Evolutionary conservation across 2,113 vertebrate genomes (phyloP), one percentile per base, ranked within the genome.

Genomic region (Apistogramma diplotaenia): DNA sequence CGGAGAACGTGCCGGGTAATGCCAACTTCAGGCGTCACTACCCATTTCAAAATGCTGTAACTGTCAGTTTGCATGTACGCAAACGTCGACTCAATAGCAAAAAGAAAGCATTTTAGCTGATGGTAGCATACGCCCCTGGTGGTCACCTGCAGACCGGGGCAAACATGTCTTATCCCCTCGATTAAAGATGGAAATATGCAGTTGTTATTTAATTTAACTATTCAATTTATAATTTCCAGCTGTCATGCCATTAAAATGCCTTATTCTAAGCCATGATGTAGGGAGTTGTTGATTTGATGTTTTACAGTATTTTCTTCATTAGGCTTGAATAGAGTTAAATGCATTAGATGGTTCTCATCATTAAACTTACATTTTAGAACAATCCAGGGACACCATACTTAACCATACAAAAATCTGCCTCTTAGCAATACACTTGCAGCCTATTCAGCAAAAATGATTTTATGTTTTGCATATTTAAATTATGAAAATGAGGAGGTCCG

Each of bases 1-100:
- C 78, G 78, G 71, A 74, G 78, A 90, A 92, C 92, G 89, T 93
- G 86, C 86, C 19, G 23, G 58, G 59, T 57, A 74, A 37, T 72
- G 81, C 53, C 75, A 37, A 61, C 61, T 76, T 80, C 29, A 72
- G 72, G 86, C 89, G 83, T 86, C 85, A 78, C 55, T 60, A 81
- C 54, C 78, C 71, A 55, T 80, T 16, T 54, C 49, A 40, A 59
- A 77, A 82, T 55, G 79, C 46, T 57, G 54, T 62, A 6, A 2
- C 27, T 87, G 33, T 82, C 77, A 58, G 67, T 82, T 76, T 85
- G 81, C 88, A 79, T 76, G 83, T 18, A 27, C 65, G 79, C 74
- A 76, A 51, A 79, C 53, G 72, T 55, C 12, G 31, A 54, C 40
- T 67, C 23, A 58, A 27, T 59, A 29, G 6, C 75, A 83, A 40